Base-by-base conservation (phyloP, 2,113 vertebrate species). In the Forbesichthys agassizii region DNA sequence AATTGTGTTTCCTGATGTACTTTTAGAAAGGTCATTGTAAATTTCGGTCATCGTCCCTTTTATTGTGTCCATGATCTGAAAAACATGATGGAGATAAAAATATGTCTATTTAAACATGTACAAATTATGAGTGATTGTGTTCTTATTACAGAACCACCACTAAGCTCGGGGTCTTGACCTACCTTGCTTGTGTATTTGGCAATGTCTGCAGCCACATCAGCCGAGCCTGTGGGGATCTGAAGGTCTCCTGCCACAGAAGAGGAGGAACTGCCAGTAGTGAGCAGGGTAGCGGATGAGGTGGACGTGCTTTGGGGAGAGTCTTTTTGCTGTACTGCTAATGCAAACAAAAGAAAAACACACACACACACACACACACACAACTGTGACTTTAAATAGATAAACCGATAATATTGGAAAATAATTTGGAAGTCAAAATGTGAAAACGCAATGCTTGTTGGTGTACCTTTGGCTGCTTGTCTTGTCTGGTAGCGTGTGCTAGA, bases 41-140 rank as follows among this genome's bases (percentile, higher is more conserved):
- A 99, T 98, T 90, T 99, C 97, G 0, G 96, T 98, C 97, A 99
- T 96, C 9, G 97, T 99, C 80, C 97, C 97, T 92, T 99, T 98
- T 78, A 99, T 98, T 3, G 96, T 93, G 69, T 99, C 97, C 97
- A 98, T 98, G 82, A 99, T 97, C 97, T 99, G 88, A 47, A 91
- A 92, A n/a, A 6, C 52, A 51, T 67, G 51, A 9, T 33, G 10
- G 33, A 72, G 16, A 51, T 10, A 20, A 13, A 65, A 59, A 11
- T 18, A 10, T 4, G 16, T 16, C 14, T 4, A 9, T 56, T n/a
- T 16, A 12, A 56, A 33, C 11, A 27, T 42, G 36, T 4, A 69
- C 14, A n/a, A 18, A 5, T 9, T 9, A 52, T 51, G 48, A 36
- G 9, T 52, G 16, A 47, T 36, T 20, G 46, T n/a, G 18, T 18